A percentile compares a stretch with the other conserved stretches of the same genome.
Conservation (phyloP, 2,113 vertebrate species). For the Sceloporus undulatus region DNA sequence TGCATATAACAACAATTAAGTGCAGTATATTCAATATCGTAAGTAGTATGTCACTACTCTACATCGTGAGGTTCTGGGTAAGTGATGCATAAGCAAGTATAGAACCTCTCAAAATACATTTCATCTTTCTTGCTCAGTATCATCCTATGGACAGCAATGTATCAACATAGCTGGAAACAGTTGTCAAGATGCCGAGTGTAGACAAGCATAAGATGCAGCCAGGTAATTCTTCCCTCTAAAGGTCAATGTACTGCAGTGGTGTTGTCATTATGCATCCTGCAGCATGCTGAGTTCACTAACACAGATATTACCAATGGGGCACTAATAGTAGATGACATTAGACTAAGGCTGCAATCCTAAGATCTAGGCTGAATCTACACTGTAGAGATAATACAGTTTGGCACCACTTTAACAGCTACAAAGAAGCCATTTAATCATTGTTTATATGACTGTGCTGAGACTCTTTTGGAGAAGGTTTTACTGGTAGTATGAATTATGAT, state of each 20-base stretch:
- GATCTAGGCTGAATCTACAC: too few relatives aligned
- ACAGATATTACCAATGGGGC: constrained; percentile 29
- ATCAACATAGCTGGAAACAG: constrained; percentile 52
- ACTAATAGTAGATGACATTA: constrained; percentile 41
- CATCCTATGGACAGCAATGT: constrained; percentile 40
- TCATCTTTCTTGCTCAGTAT: constrained; percentile 33
- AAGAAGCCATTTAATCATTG: too few relatives aligned
- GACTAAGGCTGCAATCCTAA: constrained; percentile 2
- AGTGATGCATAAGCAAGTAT: constrained; percentile 46
- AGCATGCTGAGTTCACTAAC: constrained; percentile 43
- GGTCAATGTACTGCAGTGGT: constrained; percentile 40
- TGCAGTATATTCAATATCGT: background rate
- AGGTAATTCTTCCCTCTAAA: constrained; percentile 50
- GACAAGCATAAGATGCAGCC: constrained; percentile 53
- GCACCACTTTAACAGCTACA: too few relatives aligned
- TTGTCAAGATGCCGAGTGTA: constrained; percentile 54
- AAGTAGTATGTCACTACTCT: constrained; percentile 3
- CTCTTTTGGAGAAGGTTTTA: background rate
- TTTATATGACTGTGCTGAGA: too few relatives aligned
- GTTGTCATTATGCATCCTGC: constrained; percentile 19
- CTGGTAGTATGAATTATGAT: background rate
- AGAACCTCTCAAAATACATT: constrained; percentile 26
- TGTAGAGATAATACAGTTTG: too few relatives aligned
- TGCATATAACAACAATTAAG: constrained; percentile 1
- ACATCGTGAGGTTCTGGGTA: constrained; percentile 36